Percentiles rank a stretch among this genome's conserved stretches.
phyloP scores from a whole-genome alignment of 2,797 vertebrate species.

The Orestias chungarensis region DNA sequence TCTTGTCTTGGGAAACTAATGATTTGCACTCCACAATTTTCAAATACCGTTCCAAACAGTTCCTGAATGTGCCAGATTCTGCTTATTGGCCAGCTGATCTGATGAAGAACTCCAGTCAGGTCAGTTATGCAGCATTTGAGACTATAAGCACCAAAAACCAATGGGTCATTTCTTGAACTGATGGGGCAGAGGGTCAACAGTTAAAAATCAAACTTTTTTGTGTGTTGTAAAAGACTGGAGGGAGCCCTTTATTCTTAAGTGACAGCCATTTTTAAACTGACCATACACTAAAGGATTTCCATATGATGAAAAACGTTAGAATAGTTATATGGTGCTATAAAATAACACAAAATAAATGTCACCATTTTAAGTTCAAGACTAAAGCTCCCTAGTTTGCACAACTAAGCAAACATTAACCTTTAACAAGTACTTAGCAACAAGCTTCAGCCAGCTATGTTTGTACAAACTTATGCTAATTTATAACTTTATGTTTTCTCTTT shows the following conservation, averaged over 20 bases:
- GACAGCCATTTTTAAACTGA: background rate
- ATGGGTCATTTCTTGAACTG: background rate
- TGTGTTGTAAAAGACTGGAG: background rate
- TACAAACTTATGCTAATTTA: too few species aligned
- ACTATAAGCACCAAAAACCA: background rate
- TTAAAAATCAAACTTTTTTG: background rate
- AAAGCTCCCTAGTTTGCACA: background rate
- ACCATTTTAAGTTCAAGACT: background rate
- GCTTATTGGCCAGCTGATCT: background rate
- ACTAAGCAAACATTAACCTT: background rate
- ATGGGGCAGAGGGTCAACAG: background rate
- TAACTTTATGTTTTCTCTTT: too few species aligned
- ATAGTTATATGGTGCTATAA: background rate
- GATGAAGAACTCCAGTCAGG: background rate
- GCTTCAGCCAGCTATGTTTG: background rate
- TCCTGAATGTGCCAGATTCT: background rate
- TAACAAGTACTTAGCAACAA: background rate
- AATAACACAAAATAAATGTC: background rate
- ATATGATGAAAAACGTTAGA: background rate
- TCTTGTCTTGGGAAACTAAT: background rate
- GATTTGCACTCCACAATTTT: background rate
- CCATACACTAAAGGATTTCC: background rate
- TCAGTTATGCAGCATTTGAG: slow-evolving; percentile 1
- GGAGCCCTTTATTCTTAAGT: background rate
- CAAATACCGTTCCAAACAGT: background rate